Base-by-base conservation (phyloP, 2,888 invertebrate species). In the Xestia ashworthii region DNA sequence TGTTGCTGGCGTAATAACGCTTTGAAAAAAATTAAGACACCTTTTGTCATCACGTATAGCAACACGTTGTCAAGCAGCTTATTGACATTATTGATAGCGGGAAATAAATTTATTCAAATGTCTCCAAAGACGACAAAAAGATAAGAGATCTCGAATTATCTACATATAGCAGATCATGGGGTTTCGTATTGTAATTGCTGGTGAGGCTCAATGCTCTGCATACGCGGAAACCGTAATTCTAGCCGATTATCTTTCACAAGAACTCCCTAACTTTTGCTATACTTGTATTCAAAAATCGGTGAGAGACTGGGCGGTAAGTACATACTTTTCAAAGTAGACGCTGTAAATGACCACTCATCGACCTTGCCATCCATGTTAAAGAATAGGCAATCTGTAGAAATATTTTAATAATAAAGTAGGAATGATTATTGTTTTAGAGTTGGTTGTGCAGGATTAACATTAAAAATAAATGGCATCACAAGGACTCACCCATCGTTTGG, bases 401-500 rank as follows among this genome's bases (percentile, higher is more conserved):
- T 3, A 25, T 25, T 48, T 5, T 16, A 22, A 60, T 50, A 48
- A 19, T 44, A 60, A 44, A 22, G 8, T 48, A 53, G 32, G 32
- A 75, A 60, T 50, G 4, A 5, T 38, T 44, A 19, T 44, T 79
- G 32, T 91, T 93, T 75, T 86, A 97, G 97, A 78, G 87, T 25
- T 97, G 97, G 97, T 87, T 97, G 60, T 86, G 89, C 67, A 93
- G 97, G 90, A 92, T 95, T 50, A 97, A 97, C 89, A 87, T 92
- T 71, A 94, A 94, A 85, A 92, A 97, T 85, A 94, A 95, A 74
- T 98, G 98, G 98, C 95, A 96, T 88, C 97, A 97, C 78, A 88
- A 84, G 3, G 92, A 91, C 66, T 97, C 97, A 19, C 97, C 97
- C 11, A 88, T 98, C 70, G 93, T 98, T 85, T 98, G 97, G 97